Conservation (phyloP, 2,888 invertebrate species). For the Temnothorax unifasciatus region DNA sequence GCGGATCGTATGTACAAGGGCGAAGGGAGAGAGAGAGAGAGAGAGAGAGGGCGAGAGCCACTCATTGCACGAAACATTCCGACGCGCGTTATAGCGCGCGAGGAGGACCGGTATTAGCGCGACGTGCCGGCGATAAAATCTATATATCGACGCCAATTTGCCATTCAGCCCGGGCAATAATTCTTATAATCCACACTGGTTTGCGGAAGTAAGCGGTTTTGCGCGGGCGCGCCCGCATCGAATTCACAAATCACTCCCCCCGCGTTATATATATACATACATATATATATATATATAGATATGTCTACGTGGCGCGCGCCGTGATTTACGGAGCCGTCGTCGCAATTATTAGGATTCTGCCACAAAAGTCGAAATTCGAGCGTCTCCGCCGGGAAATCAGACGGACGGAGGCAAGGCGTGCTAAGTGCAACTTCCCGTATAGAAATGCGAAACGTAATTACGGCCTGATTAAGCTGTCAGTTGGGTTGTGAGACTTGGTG, state of each 20-base stretch:
- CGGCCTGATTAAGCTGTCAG: slow-evolving; percentile 31
- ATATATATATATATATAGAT: neutral
- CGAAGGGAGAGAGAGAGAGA: neutral
- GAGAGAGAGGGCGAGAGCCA: slow-evolving; percentile 17
- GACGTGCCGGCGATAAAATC: slow-evolving; percentile 71
- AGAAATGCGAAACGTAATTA: slow-evolving; percentile 33
- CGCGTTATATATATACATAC: neutral
- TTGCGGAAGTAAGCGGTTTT: slow-evolving; percentile 76
- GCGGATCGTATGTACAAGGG: slow-evolving; percentile 37
- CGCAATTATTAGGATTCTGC: slow-evolving; percentile 67
- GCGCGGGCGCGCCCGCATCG: slow-evolving; percentile 64
- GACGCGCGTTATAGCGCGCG: slow-evolving; percentile 52
- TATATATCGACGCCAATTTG: slow-evolving; percentile 69
- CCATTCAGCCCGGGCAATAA: slow-evolving; percentile 71
- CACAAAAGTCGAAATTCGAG: slow-evolving; percentile 62
- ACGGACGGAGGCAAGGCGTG: neutral
- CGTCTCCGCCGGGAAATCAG: slow-evolving; percentile 50
- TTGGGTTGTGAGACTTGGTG: neutral
- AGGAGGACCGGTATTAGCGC: slow-evolving; percentile 9
- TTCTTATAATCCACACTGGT: slow-evolving; percentile 72
- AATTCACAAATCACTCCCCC: slow-evolving; percentile 72
- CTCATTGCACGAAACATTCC: slow-evolving; percentile 59
- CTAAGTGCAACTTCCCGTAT: slow-evolving; percentile 32
- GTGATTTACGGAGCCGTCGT: slow-evolving; percentile 69
- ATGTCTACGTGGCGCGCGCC: neutral